A percentile compares a stretch with the other conserved stretches of the same genome.
phyloP scores from a whole-genome alignment of 2,113 vertebrate genomes.

The Tinamus guttatus region DNA sequence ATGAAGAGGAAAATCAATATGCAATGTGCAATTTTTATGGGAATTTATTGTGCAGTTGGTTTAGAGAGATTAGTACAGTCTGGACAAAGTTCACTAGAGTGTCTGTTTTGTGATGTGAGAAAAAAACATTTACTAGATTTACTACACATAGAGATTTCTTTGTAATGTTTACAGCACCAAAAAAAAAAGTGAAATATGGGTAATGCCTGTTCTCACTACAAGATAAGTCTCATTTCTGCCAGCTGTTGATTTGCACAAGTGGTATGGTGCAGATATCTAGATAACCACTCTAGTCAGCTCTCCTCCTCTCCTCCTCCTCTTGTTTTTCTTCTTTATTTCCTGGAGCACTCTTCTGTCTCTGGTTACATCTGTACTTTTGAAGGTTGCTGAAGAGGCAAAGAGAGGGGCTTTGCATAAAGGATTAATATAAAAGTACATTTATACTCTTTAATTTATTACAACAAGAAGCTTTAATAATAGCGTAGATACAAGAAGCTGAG shows the following conservation, averaged over 20 bases:
- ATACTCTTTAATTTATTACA: background rate
- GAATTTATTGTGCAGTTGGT: background rate
- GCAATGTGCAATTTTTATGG: background rate
- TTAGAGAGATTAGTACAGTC: background rate
- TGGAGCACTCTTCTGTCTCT: background rate
- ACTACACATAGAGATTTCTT: background rate
- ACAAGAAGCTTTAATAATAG: background rate
- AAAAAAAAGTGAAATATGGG: background rate
- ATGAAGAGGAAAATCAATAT: background rate
- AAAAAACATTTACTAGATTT: background rate
- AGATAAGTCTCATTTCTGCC: background rate
- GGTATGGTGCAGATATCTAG: background rate
- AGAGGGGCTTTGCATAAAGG: background rate
- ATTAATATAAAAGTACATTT: background rate
- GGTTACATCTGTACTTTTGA: background rate
- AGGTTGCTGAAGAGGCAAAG: background rate
- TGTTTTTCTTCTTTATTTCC: too few relatives aligned
- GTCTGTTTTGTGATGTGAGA: background rate
- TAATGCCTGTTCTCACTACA: background rate
- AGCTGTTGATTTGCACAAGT: fast-evolving
- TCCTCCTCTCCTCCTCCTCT: too few relatives aligned
- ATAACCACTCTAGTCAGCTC: fast-evolving
- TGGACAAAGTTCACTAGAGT: background rate
- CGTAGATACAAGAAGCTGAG: background rate
- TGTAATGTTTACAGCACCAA: fast-evolving